Conservation (phyloP, 2,888 invertebrate genomes). For the Penaeus monodon region DNA sequence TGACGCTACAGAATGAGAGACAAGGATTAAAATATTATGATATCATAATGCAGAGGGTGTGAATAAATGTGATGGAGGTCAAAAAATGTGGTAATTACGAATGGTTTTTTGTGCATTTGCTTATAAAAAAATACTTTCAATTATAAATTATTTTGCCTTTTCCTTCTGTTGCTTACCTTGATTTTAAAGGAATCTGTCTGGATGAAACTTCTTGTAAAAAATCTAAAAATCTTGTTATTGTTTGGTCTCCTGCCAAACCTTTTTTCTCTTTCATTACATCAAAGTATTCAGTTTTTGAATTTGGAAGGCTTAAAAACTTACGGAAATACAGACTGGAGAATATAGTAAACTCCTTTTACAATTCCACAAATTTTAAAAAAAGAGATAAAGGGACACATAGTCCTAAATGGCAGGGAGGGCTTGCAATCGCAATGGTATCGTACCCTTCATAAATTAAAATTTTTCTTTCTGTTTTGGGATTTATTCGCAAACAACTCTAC, state of each 20-base stretch:
- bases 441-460: neutral
- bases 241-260: slow-evolving; percentile 77
- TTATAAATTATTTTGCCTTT: too few relatives aligned
- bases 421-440: too few relatives aligned
- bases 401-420: neutral
- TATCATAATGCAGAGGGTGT: too few relatives aligned
- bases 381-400: too few relatives aligned
- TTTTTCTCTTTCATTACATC: slow-evolving; percentile 66
- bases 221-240: slow-evolving; percentile 79
- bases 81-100: too few relatives aligned
- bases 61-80: too few relatives aligned
- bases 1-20: too few relatives aligned
- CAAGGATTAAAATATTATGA: too few relatives aligned
- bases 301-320: slow-evolving; percentile 43
- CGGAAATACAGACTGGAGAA: slow-evolving; percentile 30
- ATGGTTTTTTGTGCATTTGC: too few relatives aligned
- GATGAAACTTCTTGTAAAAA: slow-evolving; percentile 88
- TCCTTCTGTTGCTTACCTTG: neutral
- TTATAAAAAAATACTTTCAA: too few relatives aligned
- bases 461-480: too few relatives aligned
- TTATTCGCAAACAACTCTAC: too few relatives aligned
- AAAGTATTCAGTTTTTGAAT: slow-evolving; percentile 20
- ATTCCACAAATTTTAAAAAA: slow-evolving; percentile 45
- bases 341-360: slow-evolving; percentile 12
- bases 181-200: slow-evolving; percentile 84